Conservation (phyloP, 2,113 vertebrate species). For the Halcyon senegalensis region DNA sequence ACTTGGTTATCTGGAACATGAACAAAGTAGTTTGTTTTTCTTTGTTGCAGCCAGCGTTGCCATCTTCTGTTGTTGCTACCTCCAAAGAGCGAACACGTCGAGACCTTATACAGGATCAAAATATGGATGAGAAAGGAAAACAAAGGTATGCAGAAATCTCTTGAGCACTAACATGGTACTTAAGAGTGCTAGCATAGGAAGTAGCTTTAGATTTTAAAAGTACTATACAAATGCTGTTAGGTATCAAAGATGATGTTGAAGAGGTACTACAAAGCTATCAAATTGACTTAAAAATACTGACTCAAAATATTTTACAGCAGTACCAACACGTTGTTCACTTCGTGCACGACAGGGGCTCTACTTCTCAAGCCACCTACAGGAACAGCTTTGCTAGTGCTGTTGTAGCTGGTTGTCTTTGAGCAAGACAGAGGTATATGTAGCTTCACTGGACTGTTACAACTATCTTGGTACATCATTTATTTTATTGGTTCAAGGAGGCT, state of each 20-base stretch:
- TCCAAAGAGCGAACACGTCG: slow-evolving; percentile 98
- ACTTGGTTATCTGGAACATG: neutral
- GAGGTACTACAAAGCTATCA: neutral
- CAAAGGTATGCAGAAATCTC: slow-evolving; percentile 82
- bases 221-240: neutral
- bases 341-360: fast-evolving
- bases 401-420: neutral
- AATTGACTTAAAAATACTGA: neutral
- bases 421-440: neutral
- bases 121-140: slow-evolving; percentile 97
- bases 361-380: neutral
- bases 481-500: neutral
- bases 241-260: neutral
- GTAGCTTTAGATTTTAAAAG: neutral
- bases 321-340: neutral
- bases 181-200: neutral
- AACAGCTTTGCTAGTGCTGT: neutral
- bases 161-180: fast-evolving
- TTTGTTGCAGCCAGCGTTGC: slow-evolving; percentile 89
- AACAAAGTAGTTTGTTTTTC: neutral
- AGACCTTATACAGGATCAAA: slow-evolving; percentile 99
- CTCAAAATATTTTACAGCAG: neutral
- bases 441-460: neutral
- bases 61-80: slow-evolving; percentile 99
- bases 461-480: neutral